phyloP scores from a whole-genome alignment of 2,888 invertebrate species.

The Dicranocentrus wangi region DNA sequence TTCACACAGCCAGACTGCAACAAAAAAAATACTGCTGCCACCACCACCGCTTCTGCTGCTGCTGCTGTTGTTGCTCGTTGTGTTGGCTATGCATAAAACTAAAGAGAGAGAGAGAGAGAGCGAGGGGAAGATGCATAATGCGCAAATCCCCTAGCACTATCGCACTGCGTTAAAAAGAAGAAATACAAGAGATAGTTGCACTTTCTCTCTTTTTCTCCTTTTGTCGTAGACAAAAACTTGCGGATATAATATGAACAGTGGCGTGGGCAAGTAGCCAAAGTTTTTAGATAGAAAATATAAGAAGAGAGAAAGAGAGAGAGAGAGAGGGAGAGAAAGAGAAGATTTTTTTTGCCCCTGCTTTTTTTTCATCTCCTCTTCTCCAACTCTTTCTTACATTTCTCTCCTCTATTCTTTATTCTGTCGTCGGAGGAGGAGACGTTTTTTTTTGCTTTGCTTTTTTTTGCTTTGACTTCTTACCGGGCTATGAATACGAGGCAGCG shows the following conservation, averaged over 20 bases:
- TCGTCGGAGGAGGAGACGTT: no score
- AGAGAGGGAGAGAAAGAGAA: not conserved
- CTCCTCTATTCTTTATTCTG: not conserved
- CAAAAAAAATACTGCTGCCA: conserved; percentile 18
- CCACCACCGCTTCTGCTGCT: not conserved
- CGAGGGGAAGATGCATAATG: conserved; percentile 65
- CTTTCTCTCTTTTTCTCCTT: conserved; percentile 47
- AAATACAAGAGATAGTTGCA: conserved; percentile 55
- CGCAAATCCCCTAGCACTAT: conserved; percentile 66
- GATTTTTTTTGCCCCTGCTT: conserved; percentile 39
- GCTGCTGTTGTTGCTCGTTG: conserved; percentile 31
- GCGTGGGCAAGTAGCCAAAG: conserved; percentile 57
- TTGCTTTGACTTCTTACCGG: conserved; percentile 78
- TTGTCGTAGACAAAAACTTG: conserved; percentile 34
- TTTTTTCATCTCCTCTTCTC: conserved; percentile 21
- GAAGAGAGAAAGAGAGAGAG: no score
- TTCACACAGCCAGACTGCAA: conserved; percentile 24
- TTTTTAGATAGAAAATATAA: no score
- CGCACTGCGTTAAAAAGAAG: conserved; percentile 62
- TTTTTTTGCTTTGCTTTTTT: not conserved
- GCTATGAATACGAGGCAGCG: conserved; percentile 94
- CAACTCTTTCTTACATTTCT: not conserved
- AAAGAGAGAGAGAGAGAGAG: no score
- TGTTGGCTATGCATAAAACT: conserved; percentile 59
- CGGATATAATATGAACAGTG: conserved; percentile 46